Base-by-base conservation (phyloP, 2,113 vertebrate genomes). In the Gopherus evgoodei region DNA sequence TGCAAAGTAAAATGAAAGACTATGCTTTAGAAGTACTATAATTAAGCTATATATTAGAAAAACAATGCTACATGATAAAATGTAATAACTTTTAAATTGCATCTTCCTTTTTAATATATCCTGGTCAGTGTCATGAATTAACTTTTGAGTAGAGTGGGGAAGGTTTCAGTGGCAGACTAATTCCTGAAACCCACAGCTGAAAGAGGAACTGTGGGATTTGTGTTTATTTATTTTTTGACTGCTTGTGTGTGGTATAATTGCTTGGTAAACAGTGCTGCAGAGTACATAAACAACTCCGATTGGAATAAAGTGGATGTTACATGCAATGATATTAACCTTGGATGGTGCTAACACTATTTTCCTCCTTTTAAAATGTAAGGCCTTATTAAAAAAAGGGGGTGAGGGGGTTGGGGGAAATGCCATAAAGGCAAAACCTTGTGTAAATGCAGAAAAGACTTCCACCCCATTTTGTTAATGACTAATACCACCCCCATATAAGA, bases 351-450 rank as follows among this genome's bases (percentile, higher is more conserved):
- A n/a, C 86, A 7, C 4, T 35, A 38, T 21, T 90, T 92, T 90
- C 47, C 93, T 52, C 57, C 94, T 94, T 89, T 91, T 82, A 62
- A 96, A 97, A 97, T 83, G 21, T 50, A 90, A 78, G 90, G 75
- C 80, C 38, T 80, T 50, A 87, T 65, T 2, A 50, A 50, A 50
- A 84, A 44, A 9, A 11, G 8, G 21, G 57, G 83, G 17, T 2
- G 2, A 11, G 47, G 10, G 9, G 47, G 47, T 49, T 4, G 42
- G 65, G 2, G 9, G 25, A 69, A 87, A 83, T 17, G 2, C n/a
- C 42, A 56, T 92, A 53, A 79, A 21, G 79, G 79, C 92, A 81
- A 76, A 93, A 5, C 8, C 0, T 1, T n/a, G 86, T 90, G 42
- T 42, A 57, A 16, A 10, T 56, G 38, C 80, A 87, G 89, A 87